phyloP scores from a whole-genome alignment of 2,113 vertebrate genomes.

The Sapajus apella region DNA sequence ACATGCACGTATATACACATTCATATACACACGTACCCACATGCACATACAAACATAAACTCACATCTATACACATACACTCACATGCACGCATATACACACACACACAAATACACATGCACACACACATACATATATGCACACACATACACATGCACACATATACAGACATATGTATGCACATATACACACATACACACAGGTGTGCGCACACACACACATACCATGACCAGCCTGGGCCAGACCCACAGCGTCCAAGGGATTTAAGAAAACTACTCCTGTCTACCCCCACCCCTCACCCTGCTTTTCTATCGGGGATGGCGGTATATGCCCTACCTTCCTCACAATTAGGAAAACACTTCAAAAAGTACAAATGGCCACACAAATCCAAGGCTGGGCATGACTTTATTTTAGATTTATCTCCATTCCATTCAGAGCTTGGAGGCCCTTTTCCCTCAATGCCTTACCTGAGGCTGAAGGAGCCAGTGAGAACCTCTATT shows the following conservation, averaged over 20 bases:
- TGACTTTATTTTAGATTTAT: background rate
- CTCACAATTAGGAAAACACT: background rate
- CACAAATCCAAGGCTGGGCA: background rate
- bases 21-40: no score
- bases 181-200: background rate
- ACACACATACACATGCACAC: no score
- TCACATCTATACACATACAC: background rate
- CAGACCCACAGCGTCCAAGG: background rate
- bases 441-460: background rate
- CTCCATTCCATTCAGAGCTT: background rate
- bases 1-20: no score
- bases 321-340: background rate
- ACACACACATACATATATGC: no score
- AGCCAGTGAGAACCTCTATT: background rate
- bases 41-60: no score
- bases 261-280: background rate
- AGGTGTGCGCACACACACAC: accelerated
- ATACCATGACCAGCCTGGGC: background rate
- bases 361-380: background rate
- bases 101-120: background rate
- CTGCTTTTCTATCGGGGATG: background rate
- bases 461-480: background rate
- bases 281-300: no score
- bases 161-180: no score
- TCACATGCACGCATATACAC: background rate